Conservation (phyloP, 2,797 vertebrate genomes). For the Sebastes ruberrimus region DNA sequence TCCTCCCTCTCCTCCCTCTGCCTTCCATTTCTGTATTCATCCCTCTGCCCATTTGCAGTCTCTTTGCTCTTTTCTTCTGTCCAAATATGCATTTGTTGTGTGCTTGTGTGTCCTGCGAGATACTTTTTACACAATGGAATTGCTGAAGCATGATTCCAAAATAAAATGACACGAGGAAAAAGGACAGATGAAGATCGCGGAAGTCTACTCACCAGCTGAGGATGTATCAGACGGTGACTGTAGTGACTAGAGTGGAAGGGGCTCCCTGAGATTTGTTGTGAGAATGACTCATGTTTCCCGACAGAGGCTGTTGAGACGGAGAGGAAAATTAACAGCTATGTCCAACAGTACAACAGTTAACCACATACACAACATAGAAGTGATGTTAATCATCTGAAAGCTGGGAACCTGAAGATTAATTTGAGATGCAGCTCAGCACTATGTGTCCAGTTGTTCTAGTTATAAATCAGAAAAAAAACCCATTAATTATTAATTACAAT, state of each 20-base stretch:
- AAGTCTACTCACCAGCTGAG: constrained; percentile 12
- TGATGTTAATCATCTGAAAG: neutral
- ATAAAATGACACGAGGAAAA: neutral
- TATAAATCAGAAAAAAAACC: neutral
- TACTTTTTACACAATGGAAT: neutral
- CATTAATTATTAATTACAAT: too few relatives aligned
- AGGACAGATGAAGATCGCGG: neutral
- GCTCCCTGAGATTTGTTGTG: constrained; percentile 31
- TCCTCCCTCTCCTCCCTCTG: neutral
- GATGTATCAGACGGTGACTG: constrained; percentile 30
- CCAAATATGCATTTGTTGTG: neutral
- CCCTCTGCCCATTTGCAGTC: neutral
- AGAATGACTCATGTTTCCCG: constrained; percentile 47
- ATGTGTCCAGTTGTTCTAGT: neutral
- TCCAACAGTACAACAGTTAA: neutral
- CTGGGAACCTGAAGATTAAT: neutral
- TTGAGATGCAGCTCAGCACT: neutral
- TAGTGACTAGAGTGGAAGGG: constrained; percentile 26
- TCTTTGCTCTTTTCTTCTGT: neutral
- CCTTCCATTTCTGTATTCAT: neutral
- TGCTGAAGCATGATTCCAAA: neutral
- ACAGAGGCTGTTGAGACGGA: constrained; percentile 29
- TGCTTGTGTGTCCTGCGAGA: neutral
- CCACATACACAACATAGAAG: neutral
- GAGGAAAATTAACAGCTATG: constrained; percentile 56